Evolutionary conservation across 2,113 vertebrate genomes (phyloP), one percentile per base, ranked within the genome.

Genomic region (Bos javanicus): DNA sequence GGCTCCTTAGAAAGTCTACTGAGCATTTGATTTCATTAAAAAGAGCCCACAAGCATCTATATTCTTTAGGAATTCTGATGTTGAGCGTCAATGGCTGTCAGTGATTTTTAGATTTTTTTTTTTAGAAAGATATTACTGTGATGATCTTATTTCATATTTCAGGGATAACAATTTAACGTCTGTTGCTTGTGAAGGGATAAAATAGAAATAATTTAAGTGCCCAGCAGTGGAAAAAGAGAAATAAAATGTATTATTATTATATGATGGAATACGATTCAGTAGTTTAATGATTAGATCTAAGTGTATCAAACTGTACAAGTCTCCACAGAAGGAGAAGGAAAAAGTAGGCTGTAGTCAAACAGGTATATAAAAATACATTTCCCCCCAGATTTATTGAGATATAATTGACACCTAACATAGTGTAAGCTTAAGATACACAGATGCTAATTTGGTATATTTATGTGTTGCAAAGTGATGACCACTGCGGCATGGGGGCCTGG

Each of bases 21-120:
- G 96, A 94, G 97, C 94, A 96, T 95, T 93, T 13, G 83, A 84
- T 87, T 98, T 95, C 96, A 94, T 98, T 97, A 93, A 85, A 14
- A 97, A 93, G 97, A 95, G 90, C 87, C 97, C 93, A 94, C 7
- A 71, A 91, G 78, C 85, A 91, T 28, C 28, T 95, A 33, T 0
- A 23, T 93, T 54, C 16, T 7, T 94, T 39, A 87, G 71, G 25
- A n/a, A 96, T 97, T 95, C 62, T 87, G 87, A 90, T 83, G 76
- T 10, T 80, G 80, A 90, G 30, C 25, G 6, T 52, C 59, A 13
- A 16, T 33, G 80, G 74, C 81, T 97, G 92, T 94, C 90, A 82
- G 71, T 4, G 50, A 59, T 78, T 48, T 39, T 43, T 2, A 78
- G 71, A 48, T n/a, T 46, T 46, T 67, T 83, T 81, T 97, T 82